These are phyloP conservation scores for Invenusta paracnida DNA, from an alignment of 2,888 invertebrate species.

Conservation along the genomic window DNA sequence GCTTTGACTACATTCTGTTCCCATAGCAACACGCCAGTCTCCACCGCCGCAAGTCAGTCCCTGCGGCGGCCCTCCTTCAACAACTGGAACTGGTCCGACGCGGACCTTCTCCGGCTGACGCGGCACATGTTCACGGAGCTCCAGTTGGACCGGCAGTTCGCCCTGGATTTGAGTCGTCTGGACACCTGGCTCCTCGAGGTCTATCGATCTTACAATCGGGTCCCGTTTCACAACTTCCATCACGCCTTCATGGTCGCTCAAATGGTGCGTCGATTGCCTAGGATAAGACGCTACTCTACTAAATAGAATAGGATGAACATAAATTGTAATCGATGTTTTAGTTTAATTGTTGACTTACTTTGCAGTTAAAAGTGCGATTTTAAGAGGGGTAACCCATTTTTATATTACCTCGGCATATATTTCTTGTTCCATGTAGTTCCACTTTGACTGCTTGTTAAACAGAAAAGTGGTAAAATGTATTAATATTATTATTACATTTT, in stretches of 20 bases:
- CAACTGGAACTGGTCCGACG: conserved; percentile 76
- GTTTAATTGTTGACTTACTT: too few species aligned
- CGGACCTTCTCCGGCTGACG: conserved; percentile 72
- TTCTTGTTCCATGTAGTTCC: too few species aligned
- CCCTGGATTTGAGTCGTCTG: conserved; percentile 66
- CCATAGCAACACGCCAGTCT: neutral
- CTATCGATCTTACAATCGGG: conserved; percentile 57
- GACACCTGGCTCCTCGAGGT: conserved; percentile 54
- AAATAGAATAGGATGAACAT: too few species aligned
- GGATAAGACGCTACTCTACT: too few species aligned
- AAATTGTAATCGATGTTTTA: too few species aligned
- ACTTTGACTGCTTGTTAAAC: too few species aligned
- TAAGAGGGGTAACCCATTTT: too few species aligned
- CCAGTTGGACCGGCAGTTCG: conserved; percentile 71
- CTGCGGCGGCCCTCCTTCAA: conserved; percentile 65
- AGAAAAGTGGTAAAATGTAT: too few species aligned
- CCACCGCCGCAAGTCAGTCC: neutral
- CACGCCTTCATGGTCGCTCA: conserved; percentile 61
- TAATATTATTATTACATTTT: too few species aligned
- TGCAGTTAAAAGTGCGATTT: too few species aligned
- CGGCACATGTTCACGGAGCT: conserved; percentile 78
- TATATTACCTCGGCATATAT: too few species aligned
- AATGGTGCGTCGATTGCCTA: conserved; percentile 58
- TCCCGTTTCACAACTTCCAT: conserved; percentile 61
- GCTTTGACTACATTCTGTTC: too few species aligned